Conservation (phyloP, 2,888 invertebrate species). For the Podotricha telesiphe region DNA sequence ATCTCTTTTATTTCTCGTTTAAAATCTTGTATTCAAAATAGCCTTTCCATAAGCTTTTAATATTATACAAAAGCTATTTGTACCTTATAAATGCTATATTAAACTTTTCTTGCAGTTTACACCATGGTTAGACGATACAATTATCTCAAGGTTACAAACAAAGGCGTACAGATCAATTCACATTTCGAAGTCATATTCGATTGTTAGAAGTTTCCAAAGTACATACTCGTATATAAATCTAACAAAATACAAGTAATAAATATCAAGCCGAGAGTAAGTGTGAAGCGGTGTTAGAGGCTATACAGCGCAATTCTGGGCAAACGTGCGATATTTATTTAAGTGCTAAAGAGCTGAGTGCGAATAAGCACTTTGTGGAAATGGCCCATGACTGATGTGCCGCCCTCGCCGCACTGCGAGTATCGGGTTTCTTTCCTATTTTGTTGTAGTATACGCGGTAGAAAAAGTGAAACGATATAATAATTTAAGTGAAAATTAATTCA, state of each 20-base stretch:
- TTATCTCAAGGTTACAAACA: not conserved
- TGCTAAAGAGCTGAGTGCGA: constrained; percentile 57
- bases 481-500: not conserved
- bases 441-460: constrained; percentile 7
- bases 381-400: constrained; percentile 72
- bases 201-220: constrained; percentile 40
- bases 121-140: not conserved
- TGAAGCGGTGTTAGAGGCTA: constrained; percentile 77
- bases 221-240: constrained; percentile 66
- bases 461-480: not conserved
- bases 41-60: too few species aligned
- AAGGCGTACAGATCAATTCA: not conserved
- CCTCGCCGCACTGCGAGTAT: constrained; percentile 26
- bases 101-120: too few species aligned
- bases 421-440: constrained; percentile 13
- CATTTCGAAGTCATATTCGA: constrained; percentile 7
- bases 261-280: constrained; percentile 67
- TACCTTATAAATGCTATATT: too few species aligned
- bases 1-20: too few species aligned
- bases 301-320: constrained; percentile 74
- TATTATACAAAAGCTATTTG: too few species aligned
- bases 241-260: constrained; percentile 60
- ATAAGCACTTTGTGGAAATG: constrained; percentile 46
- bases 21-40: too few species aligned
- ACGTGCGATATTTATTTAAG: constrained; percentile 82